Evolutionary conservation across 30 jellyfish, hydroid and myxozoan species (phyloP), one percentile per base, ranked within the genome.

Genomic region (Hydractinia echinata): DNA sequence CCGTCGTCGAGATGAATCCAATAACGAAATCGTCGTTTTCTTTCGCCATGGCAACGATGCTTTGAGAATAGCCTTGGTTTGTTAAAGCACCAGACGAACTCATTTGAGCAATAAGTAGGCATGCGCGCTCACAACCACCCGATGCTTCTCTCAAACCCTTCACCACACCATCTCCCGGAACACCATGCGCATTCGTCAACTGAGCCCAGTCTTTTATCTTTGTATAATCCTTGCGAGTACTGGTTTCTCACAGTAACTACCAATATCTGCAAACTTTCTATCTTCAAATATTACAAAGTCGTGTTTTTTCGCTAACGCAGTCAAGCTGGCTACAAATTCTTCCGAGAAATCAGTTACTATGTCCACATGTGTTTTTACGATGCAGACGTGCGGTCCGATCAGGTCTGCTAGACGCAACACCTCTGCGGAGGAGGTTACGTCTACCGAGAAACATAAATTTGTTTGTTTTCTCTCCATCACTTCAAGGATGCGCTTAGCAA

Each of bases 181-280:
- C 73, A 79, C 71, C 62, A 81, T 93, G 99, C 14, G 95, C 95
- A 81, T 89, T 93, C 4, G 86, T 72, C 49, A 93, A 67, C 48
- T 93, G 96, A n/a, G 96, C 96, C 96, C 96, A 93, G 6, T 76
- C 82, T 7, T 73, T 53, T 11, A 86, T 93, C 69, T n/a, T 83
- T 87, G 81, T 87, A 93, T 11, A 87, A 20, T 50, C 96, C 96
- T 69, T 76, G 60, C 51, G 96, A 61, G 51, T 69, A 85, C 67
- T 93, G 99, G 55, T 79, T 90, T 68, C 79, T 80, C 7, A 93
- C 99, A 8, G 99, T 93, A n/a, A 72, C 81, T 93, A 55, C 99
- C 96, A 64, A 93, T 93, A 72, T 93, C 99, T 11, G 99, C 99
- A 81, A 87, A 93, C 70, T 93, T 93, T 8, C 99, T 84, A 86